Evolutionary conservation across 1,140 invertebrate genomes (phyloP), one percentile per base, ranked within the genome.

Genomic region (Drosophila arawakana): DNA sequence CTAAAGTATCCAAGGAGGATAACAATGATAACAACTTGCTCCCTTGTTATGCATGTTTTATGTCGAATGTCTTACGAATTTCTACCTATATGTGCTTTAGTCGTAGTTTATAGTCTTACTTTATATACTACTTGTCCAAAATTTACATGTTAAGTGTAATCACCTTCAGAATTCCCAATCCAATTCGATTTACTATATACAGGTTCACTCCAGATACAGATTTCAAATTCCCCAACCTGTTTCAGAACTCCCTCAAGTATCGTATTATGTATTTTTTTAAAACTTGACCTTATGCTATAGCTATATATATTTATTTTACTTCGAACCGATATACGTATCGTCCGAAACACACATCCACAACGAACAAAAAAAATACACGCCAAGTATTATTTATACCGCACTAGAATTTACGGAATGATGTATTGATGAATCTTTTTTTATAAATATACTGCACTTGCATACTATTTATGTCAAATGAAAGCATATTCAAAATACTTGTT

Each of bases 341-440:
- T 37, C 59, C 58, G 3, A 68, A 63, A 70, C 44, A 81, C 52
- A 81, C 46, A 73, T 52, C 46, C 44, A 70, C 62, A 81, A 61
- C 18, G 65, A 69, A 69, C 55, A 62, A 75, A 50, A 65, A 30
- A 63, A 58, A 63, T 44, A 81, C 76, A 81, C 82, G 72, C 66
- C 80, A 86, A 86, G 82, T 86, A 86, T 86, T 86, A 86, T 86
- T 86, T 86, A 88, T 86, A 2, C 10, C 73, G 70, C 66, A 73
- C 80, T 73, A 80, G 71, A 70, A 79, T 44, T 35, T 73, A 73
- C 63, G 54, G 11, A 59, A 84, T 6, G 58, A 47, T 62, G 81
- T 72, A 76, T 78, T 49, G 34, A 67, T 47, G 68, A 63, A 62
- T 69, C 67, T 76, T 79, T 83, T 57, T 30, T 50, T 79, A 62